Evolutionary conservation across 2,888 invertebrate genomes (phyloP).

Genomic region (Drosophila robusta): DNA sequence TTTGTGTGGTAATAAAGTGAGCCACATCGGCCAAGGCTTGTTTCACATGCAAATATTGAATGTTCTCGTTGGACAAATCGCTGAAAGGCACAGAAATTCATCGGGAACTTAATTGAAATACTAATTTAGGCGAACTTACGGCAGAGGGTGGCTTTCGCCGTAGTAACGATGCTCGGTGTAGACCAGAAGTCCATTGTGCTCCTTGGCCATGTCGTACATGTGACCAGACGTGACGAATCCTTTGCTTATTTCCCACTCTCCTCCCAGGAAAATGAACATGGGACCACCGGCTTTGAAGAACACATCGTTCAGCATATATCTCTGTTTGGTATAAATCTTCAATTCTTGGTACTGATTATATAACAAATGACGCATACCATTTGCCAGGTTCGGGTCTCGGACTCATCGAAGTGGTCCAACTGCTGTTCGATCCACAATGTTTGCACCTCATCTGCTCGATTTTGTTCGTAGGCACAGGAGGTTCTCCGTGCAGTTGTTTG

Average conservation of each 20-base stretch:
- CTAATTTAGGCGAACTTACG: conserved; percentile 85
- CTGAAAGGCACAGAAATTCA: conserved; percentile 76
- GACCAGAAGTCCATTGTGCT: conserved; percentile 88
- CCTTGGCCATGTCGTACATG: conserved; percentile 87
- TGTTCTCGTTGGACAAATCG: conserved; percentile 86
- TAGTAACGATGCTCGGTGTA: conserved; percentile 94
- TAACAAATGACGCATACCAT: conserved; percentile 83
- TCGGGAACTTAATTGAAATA: not conserved
- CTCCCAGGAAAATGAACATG: conserved; percentile 89
- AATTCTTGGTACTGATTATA: not conserved
- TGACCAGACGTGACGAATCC: conserved; percentile 87
- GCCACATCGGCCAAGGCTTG: conserved; percentile 89
- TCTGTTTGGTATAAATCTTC: conserved; percentile 58
- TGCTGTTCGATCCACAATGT: conserved; percentile 86
- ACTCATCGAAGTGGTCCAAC: conserved; percentile 87
- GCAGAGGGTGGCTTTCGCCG: conserved; percentile 89
- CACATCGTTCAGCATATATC: conserved; percentile 86
- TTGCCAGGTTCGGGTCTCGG: conserved; percentile 86
- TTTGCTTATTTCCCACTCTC: conserved; percentile 89
- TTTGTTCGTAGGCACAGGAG: conserved; percentile 77
- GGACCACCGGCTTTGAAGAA: conserved; percentile 86
- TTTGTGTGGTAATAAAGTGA: conserved; percentile 87
- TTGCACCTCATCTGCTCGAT: conserved; percentile 61
- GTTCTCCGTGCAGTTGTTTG: conserved; percentile 84
- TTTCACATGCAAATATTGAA: conserved; percentile 88